Percentiles rank a stretch among this genome's conserved stretches.
Evolutionary conservation across 2,888 invertebrate species (phyloP).

Genomic region (Ichneumoninae sp.): DNA sequence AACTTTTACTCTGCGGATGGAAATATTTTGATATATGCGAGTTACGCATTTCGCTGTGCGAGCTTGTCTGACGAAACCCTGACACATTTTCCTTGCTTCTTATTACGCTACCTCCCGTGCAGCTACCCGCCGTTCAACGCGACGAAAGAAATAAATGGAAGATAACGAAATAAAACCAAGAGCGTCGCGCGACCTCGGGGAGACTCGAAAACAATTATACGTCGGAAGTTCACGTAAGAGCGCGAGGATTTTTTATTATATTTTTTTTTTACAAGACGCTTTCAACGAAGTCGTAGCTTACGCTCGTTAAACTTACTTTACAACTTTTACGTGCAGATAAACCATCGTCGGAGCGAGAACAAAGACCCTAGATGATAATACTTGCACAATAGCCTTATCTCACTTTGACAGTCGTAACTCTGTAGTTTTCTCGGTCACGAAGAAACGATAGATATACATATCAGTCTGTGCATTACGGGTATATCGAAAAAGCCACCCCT

Average conservation of each 20-base stretch:
- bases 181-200: not conserved
- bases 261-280: slow-evolving; percentile 5
- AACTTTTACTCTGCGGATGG: not conserved
- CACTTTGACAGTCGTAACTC: slow-evolving; percentile 29
- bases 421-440: slow-evolving; percentile 23
- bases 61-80: slow-evolving; percentile 6
- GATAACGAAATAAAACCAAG: not conserved
- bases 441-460: not conserved
- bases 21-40: not conserved
- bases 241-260: slow-evolving; percentile 2
- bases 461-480: not conserved
- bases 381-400: slow-evolving; percentile 22
- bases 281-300: slow-evolving; percentile 3
- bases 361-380: slow-evolving; percentile 27
- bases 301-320: slow-evolving; percentile 42
- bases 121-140: not conserved
- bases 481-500: not conserved
- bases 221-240: not conserved
- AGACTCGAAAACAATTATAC: slow-evolving; percentile 27
- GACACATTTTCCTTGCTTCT: slow-evolving; percentile 25
- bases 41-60: not conserved
- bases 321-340: slow-evolving; percentile 16
- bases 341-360: not conserved
- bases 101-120: not conserved
- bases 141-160: not conserved